Evolutionary conservation across 1,140 invertebrate genomes (phyloP), one percentile per base, ranked within the genome.

Genomic region (Mizuhopecten yessoensis): DNA sequence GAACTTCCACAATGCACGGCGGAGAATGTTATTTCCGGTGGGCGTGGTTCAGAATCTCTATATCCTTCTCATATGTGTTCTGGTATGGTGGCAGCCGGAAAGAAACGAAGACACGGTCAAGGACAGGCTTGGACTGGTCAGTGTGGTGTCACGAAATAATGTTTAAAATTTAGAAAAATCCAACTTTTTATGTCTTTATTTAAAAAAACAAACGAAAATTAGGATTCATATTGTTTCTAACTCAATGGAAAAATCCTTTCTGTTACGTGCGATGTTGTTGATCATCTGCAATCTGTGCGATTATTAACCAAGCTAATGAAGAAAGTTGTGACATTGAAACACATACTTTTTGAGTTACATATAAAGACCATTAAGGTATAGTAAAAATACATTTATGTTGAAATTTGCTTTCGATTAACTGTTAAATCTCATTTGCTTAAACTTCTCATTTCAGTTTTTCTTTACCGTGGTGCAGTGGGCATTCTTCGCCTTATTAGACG

Each of bases 401-500:
- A n/a, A n/a, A n/a, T n/a, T n/a, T n/a, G n/a, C n/a, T n/a, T n/a
- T n/a, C n/a, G n/a, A n/a, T n/a, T n/a, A n/a, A n/a, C n/a, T n/a
- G n/a, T n/a, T n/a, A n/a, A n/a, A n/a, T n/a, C n/a, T n/a, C n/a
- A n/a, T n/a, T n/a, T n/a, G n/a, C n/a, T n/a, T n/a, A n/a, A n/a
- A n/a, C n/a, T n/a, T n/a, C n/a, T n/a, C 9, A 15, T 45, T 45
- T 45, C 91, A 94, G 93, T 94, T 94, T 49, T 94, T 94, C 75
- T 94, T 94, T 57, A 94, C 93, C 9, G 89, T 91, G n/a, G 93
- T 94, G 13, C 93, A 94, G 42, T 94, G 93, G 93, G 93, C 93
- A 0, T 94, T 94, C 75, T 94, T 94, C 88, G 90, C 93, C 11
- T 75, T 94, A 20, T 42, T 94, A 29, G 93, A 94, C 87, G 92